Conservation (phyloP, 1,140 invertebrate genomes). For the Drosophila teissieri region DNA sequence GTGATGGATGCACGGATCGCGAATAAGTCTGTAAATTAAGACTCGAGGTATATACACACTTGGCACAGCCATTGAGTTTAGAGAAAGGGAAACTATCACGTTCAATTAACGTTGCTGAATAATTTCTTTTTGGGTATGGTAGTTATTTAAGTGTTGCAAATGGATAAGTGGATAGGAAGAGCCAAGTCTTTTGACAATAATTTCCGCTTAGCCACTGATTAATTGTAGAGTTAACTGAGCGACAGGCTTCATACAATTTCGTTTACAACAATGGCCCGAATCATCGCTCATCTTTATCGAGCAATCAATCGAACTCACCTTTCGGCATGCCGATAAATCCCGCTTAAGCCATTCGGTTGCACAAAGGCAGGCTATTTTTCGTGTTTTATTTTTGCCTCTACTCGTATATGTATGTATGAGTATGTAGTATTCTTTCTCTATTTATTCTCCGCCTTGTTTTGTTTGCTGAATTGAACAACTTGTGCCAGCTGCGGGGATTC, state of each 20-base stretch:
- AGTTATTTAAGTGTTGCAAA: too few species aligned
- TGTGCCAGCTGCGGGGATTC: conserved; percentile 67
- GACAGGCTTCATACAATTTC: background rate
- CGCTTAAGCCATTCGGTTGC: conserved; percentile 41
- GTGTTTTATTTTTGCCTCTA: conserved; percentile 8
- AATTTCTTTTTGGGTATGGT: too few species aligned
- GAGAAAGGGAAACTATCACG: background rate
- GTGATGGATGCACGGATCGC: background rate
- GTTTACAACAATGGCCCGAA: conserved; percentile 4
- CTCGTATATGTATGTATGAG: background rate
- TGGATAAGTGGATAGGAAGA: too few species aligned
- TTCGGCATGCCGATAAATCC: conserved; percentile 27
- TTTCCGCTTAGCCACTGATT: background rate
- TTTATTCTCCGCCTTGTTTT: conserved; percentile 25
- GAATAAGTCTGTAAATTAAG: background rate
- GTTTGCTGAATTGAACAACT: conserved; percentile 57
- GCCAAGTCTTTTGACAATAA: background rate
- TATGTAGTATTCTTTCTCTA: background rate
- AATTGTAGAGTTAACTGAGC: background rate
- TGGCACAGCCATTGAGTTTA: background rate
- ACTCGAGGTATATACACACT: background rate
- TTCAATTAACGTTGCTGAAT: too few species aligned
- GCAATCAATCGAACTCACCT: conserved; percentile 62
- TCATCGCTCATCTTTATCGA: conserved; percentile 66
- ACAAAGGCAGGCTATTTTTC: conserved; percentile 33